Conservation (phyloP, 2,888 invertebrate species). For the Macaria liturata region DNA sequence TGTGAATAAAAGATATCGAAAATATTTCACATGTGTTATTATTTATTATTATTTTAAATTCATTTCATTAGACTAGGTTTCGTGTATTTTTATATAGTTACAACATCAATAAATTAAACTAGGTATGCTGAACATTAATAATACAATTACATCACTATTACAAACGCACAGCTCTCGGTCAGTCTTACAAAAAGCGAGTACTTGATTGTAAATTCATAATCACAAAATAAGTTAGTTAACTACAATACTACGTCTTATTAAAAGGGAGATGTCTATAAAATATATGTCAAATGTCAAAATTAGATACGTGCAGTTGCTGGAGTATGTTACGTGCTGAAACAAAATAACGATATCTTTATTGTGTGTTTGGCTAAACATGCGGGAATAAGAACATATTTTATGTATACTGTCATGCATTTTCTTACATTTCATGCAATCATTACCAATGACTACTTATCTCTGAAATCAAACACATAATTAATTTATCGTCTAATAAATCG, state of each 20-base stretch:
- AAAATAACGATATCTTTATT: conserved; percentile 18
- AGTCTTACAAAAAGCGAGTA: conserved; percentile 40
- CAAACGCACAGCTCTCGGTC: conserved; percentile 34
- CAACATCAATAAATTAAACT: conserved; percentile 11
- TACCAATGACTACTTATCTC: too few species aligned
- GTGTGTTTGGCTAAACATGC: too few species aligned
- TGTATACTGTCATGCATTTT: too few species aligned
- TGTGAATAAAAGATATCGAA: conserved; percentile 42
- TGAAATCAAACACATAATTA: too few species aligned
- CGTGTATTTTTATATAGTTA: conserved; percentile 6
- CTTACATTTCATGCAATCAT: too few species aligned
- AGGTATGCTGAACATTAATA: conserved; percentile 2
- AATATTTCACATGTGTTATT: conserved; percentile 22
- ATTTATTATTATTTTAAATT: conserved; percentile 18
- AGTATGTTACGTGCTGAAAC: conserved; percentile 90
- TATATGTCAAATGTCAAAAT: conserved; percentile 84
- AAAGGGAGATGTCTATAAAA: neutral
- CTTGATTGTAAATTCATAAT: conserved; percentile 29
- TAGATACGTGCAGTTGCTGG: conserved; percentile 91
- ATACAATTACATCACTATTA: conserved; percentile 9
- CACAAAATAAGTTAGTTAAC: conserved; percentile 3
- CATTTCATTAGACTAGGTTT: conserved; percentile 12
- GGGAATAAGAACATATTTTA: too few species aligned
- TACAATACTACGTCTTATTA: neutral
- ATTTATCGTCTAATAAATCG: too few species aligned